Conservation (phyloP, 2,888 invertebrate species). For the Epirrita christyi region DNA sequence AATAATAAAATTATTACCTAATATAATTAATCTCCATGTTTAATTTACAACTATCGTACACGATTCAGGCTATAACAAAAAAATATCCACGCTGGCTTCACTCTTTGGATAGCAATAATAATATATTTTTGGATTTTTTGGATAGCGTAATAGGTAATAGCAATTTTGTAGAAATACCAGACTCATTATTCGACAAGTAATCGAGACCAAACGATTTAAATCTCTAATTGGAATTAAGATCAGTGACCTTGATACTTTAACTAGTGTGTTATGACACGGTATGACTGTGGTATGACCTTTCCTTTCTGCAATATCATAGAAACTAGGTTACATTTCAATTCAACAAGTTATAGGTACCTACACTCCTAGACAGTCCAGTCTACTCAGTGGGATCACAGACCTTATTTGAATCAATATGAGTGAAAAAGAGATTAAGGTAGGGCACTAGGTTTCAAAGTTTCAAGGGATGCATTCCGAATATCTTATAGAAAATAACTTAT, state of each 20-base stretch:
- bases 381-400: too few relatives aligned
- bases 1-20: neutral
- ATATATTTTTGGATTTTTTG: too few relatives aligned
- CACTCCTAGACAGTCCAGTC: too few relatives aligned
- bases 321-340: conserved; percentile 26
- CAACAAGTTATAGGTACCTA: too few relatives aligned
- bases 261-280: conserved; percentile 24
- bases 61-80: too few relatives aligned
- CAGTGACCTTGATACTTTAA: conserved; percentile 34
- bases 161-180: neutral
- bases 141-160: too few relatives aligned
- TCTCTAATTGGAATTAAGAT: conserved; percentile 32
- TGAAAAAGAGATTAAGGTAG: too few relatives aligned
- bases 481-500: neutral
- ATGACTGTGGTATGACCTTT: conserved; percentile 32
- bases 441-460: too few relatives aligned
- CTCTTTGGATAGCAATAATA: neutral
- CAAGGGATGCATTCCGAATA: too few relatives aligned
- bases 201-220: conserved; percentile 27
- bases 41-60: too few relatives aligned
- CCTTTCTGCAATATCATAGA: conserved; percentile 31
- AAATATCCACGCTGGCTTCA: neutral
- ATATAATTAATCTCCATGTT: neutral
- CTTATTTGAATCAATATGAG: too few relatives aligned
- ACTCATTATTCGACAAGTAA: neutral